These are phyloP conservation scores for Orthosia cruda DNA, from an alignment of 2,888 invertebrate species.

Conservation along the genomic window DNA sequence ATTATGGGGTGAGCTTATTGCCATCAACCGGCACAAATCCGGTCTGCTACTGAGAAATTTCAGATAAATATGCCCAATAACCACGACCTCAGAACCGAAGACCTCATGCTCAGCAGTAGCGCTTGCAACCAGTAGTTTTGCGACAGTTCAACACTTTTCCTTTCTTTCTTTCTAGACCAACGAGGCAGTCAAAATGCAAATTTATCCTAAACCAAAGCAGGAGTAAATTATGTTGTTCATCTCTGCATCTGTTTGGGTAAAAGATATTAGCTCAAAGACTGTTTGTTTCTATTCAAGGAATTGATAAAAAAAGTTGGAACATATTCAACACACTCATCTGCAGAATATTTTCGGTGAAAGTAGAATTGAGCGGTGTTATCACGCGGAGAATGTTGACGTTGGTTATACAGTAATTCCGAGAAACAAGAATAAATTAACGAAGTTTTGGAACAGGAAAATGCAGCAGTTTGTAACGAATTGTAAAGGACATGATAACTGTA, in stretches of 20 bases:
- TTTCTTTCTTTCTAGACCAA: no score
- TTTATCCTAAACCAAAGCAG: constrained; percentile 11
- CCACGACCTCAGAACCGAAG: no score
- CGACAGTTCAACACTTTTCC: no score
- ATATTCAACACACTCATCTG: constrained; percentile 30
- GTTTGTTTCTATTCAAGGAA: constrained; percentile 18
- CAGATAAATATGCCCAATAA: no score
- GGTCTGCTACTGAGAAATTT: no score
- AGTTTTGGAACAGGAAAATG: constrained; percentile 53
- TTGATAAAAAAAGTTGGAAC: constrained; percentile 33
- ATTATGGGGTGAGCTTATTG: no score
- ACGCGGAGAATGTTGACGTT: constrained; percentile 33
- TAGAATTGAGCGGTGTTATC: constrained; percentile 30
- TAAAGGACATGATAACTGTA: constrained; percentile 8
- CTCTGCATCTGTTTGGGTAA: constrained; percentile 13
- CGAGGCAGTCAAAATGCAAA: background rate
- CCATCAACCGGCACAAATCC: no score
- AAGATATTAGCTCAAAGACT: constrained; percentile 5
- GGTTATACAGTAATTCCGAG: constrained; percentile 29
- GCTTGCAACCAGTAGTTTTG: no score
- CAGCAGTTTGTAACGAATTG: constrained; percentile 6
- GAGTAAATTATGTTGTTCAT: background rate
- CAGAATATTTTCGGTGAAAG: constrained; percentile 44
- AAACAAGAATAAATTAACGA: constrained; percentile 41
- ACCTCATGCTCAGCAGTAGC: no score